A percentile compares a stretch with the other conserved stretches of the same genome.
phyloP scores from a whole-genome alignment of 2,113 vertebrate species.

The Stegastes partitus region DNA sequence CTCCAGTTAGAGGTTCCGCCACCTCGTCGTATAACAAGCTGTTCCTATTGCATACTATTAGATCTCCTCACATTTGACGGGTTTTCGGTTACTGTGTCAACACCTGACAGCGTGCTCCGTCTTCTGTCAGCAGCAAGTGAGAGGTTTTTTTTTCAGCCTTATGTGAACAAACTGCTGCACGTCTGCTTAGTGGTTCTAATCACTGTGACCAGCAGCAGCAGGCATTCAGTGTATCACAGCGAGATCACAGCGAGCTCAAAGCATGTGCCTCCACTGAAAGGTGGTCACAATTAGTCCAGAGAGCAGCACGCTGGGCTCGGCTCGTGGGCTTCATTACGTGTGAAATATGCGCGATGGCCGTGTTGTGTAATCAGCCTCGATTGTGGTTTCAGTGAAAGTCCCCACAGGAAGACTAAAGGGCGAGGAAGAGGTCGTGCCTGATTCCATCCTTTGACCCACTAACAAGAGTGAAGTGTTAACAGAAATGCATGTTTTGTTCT shows the following conservation, averaged over 20 bases:
- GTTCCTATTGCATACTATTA: neutral
- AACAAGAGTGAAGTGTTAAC: too few relatives aligned
- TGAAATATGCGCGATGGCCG: neutral
- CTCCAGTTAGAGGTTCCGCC: neutral
- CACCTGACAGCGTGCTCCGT: too few relatives aligned
- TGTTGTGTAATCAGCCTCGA: neutral
- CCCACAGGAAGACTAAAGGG: neutral
- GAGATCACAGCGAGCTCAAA: constrained; percentile 13
- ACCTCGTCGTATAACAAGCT: neutral
- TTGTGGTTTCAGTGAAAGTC: neutral
- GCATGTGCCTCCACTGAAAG: constrained; percentile 24
- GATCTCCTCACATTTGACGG: too few relatives aligned
- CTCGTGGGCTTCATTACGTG: constrained; percentile 5
- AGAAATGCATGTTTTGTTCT: neutral
- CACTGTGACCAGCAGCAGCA: neutral
- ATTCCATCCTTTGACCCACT: too few relatives aligned
- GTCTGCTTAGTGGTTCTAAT: neutral
- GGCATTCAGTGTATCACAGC: constrained; percentile 10
- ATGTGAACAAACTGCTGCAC: too few relatives aligned
- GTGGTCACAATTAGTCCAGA: neutral
- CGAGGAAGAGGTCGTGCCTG: neutral
- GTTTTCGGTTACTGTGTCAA: too few relatives aligned
- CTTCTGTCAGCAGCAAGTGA: neutral
- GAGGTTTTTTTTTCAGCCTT: neutral
- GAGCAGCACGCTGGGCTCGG: too few relatives aligned